These are phyloP conservation scores for Cheirogaleus medius DNA, from an alignment of 2,113 vertebrate species.

Conservation along the genomic window DNA sequence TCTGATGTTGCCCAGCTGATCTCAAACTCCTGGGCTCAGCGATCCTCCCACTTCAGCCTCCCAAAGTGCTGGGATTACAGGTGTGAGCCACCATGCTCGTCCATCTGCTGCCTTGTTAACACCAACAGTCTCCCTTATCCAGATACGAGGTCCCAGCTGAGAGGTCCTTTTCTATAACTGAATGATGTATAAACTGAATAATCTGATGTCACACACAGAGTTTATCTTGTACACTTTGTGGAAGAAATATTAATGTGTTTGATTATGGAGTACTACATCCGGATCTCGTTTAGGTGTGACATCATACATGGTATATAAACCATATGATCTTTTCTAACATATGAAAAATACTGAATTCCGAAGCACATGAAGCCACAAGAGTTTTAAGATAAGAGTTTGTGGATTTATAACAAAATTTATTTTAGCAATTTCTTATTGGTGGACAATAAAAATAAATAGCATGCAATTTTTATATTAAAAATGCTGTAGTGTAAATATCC, in stretches of 20 bases:
- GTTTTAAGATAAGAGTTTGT: background rate
- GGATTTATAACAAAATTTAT: background rate
- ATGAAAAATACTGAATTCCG: background rate
- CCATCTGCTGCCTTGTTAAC: background rate
- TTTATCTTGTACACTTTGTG: too few species aligned
- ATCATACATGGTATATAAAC: background rate
- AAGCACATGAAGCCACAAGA: background rate
- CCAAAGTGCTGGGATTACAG: too few species aligned
- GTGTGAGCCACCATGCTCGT: too few species aligned
- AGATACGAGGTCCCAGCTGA: background rate
- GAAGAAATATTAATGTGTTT: background rate
- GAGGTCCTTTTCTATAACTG: background rate
- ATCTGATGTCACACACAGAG: background rate
- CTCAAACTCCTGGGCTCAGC: too few species aligned
- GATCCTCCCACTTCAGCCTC: too few species aligned
- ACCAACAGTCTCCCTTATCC: background rate
- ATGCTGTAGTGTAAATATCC: background rate
- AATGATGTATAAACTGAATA: too few species aligned
- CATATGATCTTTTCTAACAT: background rate
- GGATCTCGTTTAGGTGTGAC: background rate
- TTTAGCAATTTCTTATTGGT: background rate
- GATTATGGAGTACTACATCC: background rate
- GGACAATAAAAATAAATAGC: background rate
- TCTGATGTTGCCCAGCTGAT: too few species aligned
- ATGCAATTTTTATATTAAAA: background rate